These are phyloP conservation scores for Lycia hirtaria DNA, from an alignment of 2,888 invertebrate genomes.

Conservation along the genomic window DNA sequence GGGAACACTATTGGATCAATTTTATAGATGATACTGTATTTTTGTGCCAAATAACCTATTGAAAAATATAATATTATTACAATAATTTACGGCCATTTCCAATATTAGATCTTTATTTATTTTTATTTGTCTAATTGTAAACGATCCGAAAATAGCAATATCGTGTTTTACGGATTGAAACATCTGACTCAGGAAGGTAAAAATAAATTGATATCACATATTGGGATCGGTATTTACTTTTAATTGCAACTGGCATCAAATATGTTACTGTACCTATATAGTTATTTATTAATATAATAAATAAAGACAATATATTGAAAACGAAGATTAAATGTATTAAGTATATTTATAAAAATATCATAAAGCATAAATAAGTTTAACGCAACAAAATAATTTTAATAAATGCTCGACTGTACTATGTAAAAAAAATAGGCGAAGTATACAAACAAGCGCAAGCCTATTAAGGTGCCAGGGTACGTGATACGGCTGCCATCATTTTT, in stretches of 20 bases:
- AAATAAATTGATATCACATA: too few species aligned
- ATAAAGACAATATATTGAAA: slow-evolving; percentile 61
- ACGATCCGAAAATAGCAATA: too few species aligned
- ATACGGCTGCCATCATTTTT: too few species aligned
- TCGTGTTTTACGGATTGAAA: too few species aligned
- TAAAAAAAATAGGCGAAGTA: not conserved
- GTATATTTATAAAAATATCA: slow-evolving; percentile 41
- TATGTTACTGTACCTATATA: slow-evolving; percentile 3
- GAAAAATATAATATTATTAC: slow-evolving; percentile 12
- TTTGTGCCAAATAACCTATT: slow-evolving; percentile 54
- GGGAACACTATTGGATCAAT: slow-evolving; percentile 71
- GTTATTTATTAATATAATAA: slow-evolving; percentile 30
- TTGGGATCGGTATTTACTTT: too few species aligned
- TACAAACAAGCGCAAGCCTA: too few species aligned
- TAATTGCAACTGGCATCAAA: slow-evolving; percentile 1
- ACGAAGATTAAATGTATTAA: slow-evolving; percentile 43
- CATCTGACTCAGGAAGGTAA: too few species aligned
- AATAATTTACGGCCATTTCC: not conserved
- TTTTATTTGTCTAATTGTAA: too few species aligned
- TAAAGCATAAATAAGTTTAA: slow-evolving; percentile 55
- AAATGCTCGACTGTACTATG: slow-evolving; percentile 21
- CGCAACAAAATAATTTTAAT: slow-evolving; percentile 55
- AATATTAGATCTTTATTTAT: too few species aligned
- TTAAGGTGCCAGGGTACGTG: too few species aligned
- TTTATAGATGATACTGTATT: slow-evolving; percentile 48